These are phyloP conservation scores for Pitta sordida DNA, from an alignment of 2,113 vertebrate genomes.

Conservation along the genomic window DNA sequence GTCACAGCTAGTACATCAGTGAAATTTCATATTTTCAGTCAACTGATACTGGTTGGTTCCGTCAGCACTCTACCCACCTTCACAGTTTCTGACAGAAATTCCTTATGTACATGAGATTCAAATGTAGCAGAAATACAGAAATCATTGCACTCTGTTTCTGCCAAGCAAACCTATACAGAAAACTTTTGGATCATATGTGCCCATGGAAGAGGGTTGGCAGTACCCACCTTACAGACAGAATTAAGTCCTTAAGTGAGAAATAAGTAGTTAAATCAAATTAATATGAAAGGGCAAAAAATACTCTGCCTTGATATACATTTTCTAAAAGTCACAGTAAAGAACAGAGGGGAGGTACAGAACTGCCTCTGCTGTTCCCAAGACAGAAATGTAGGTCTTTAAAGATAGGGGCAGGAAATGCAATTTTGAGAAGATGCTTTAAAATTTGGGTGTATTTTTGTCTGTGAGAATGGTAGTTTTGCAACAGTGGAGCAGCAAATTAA, in stretches of 20 bases:
- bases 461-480: constrained; percentile 23
- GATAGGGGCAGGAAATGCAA: not conserved
- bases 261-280: constrained; percentile 42
- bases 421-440: constrained; percentile 6
- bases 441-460: constrained; percentile 33
- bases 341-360: not conserved
- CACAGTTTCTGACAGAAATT: not conserved
- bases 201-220: not conserved
- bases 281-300: not conserved
- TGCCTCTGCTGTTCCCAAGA: not conserved
- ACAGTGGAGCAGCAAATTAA: constrained; percentile 51
- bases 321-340: not conserved
- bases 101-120: not conserved
- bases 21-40: not conserved
- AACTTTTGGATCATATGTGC: not conserved
- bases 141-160: not conserved
- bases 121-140: not conserved
- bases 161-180: not conserved
- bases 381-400: not conserved
- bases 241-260: constrained; percentile 3
- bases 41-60: not conserved
- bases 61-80: not conserved
- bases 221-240: constrained; percentile 2
- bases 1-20: not conserved
- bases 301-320: not conserved